Evolutionary conservation across 2,797 vertebrate genomes (phyloP), one percentile per base, ranked within the genome.

Genomic region (Falco rusticolus): DNA sequence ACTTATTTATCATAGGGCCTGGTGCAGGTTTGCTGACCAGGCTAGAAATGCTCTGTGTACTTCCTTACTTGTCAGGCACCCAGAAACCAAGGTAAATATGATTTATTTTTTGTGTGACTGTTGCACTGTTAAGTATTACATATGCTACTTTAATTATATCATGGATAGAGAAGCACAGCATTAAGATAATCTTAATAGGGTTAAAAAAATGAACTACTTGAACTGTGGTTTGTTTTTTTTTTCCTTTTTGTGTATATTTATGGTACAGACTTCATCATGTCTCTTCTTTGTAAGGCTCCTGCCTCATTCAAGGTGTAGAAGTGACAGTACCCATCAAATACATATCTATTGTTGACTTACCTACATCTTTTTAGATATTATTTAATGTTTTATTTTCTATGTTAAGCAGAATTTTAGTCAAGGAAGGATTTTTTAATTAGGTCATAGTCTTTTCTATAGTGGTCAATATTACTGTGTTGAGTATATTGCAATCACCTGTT

Each of bases 1-100:
- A 94, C 28, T 98, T 72, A 82, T 98, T 89, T 98, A 98, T 94
- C 97, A 98, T 59, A 97, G 96, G 53, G 97, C 84, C 21, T 99
- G 99, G 99, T 98, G 85, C 75, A 96, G 95, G 78, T 98, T 98
- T 60, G 98, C 97, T 69, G 97, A 98, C 78, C 83, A 90, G 33
- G 70, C 96, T 10, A 97, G 97, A 21, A 97, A 81, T 85, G 92
- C 98, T 65, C 98, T 99, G 11, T 97, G 47, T 80, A 76, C 98
- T 71, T 87, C 98, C 28, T 97, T 99, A 94, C 97, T 99, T 89
- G 96, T 96, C 84, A 96, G 97, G 53, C 96, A 97, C 11, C 96
- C 97, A 60, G 95, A 97, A 95, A 98, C 95, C 54, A 97, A 98
- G 98, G 98, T 98, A 95, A 61, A 18, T 64, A 29, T 12, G 10